phyloP scores from a whole-genome alignment of 2,888 invertebrate genomes.

The Erynnis tages region DNA sequence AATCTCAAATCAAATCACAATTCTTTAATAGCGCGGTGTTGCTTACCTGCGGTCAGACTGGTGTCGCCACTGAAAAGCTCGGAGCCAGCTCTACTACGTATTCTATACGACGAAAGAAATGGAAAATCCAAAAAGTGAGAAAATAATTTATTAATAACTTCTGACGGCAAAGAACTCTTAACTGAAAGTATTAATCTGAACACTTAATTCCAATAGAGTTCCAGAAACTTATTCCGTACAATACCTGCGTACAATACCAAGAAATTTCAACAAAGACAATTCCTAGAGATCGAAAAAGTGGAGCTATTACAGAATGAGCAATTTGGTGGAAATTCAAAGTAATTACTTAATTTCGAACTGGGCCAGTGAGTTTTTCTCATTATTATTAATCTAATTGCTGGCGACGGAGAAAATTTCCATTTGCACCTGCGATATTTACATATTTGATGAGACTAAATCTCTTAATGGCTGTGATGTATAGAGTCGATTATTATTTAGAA shows the following conservation, averaged over 20 bases:
- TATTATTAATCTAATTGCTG: constrained; percentile 37
- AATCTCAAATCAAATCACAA: too few relatives aligned
- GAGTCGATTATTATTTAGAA: background rate
- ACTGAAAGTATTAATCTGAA: background rate
- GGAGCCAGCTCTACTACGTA: too few relatives aligned
- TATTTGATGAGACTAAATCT: constrained; percentile 26
- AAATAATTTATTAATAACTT: too few relatives aligned
- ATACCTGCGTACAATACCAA: constrained; percentile 7
- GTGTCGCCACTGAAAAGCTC: too few relatives aligned
- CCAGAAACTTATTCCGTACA: background rate
- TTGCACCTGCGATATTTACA: constrained; percentile 33
- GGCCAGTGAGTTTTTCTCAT: constrained; percentile 32
- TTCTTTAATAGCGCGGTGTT: too few relatives aligned
- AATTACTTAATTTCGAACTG: constrained; percentile 19
- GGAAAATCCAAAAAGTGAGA: too few relatives aligned
- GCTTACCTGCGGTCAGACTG: too few relatives aligned
- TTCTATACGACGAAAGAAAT: too few relatives aligned
- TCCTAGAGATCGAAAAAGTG: background rate
- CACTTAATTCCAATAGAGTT: background rate
- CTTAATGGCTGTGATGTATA: constrained; percentile 15
- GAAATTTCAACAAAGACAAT: background rate
- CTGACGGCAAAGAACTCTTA: too few relatives aligned
- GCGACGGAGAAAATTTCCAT: constrained; percentile 33
- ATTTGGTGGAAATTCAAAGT: constrained; percentile 7
- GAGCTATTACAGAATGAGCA: background rate